A percentile compares a stretch with the other conserved stretches of the same genome.
Conservation (phyloP, 2,888 invertebrate genomes). For the Nezara viridula region DNA sequence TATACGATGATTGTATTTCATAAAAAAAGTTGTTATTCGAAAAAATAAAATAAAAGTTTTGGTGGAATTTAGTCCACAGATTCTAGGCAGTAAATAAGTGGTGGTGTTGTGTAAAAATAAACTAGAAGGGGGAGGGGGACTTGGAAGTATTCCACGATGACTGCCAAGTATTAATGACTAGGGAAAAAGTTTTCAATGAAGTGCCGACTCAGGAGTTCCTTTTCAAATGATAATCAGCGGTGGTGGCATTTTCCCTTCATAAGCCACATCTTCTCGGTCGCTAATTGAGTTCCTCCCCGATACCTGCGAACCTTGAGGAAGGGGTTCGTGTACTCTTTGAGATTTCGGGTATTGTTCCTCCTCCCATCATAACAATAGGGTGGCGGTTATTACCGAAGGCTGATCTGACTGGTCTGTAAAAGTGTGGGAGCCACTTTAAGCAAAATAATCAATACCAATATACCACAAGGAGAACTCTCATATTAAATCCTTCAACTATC, state of each 20-base stretch:
- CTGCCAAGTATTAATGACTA: slow-evolving; percentile 46
- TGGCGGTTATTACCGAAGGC: no score
- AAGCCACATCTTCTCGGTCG: slow-evolving; percentile 1
- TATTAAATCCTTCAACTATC: no score
- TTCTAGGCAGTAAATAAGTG: neutral
- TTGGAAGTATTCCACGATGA: slow-evolving; percentile 48
- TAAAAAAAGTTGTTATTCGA: neutral
- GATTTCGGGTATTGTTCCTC: neutral
- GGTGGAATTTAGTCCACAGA: neutral
- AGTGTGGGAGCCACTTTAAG: no score
- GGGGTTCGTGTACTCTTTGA: neutral
- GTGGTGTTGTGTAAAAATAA: slow-evolving; percentile 44
- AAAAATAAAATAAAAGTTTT: neutral
- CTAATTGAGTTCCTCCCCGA: slow-evolving; percentile 48
- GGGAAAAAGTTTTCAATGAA: slow-evolving; percentile 51
- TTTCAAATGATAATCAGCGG: slow-evolving; percentile 55
- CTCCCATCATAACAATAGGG: no score
- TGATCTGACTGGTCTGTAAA: no score
- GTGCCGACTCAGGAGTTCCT: slow-evolving; percentile 43
- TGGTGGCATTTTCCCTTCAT: slow-evolving; percentile 50
- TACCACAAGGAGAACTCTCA: no score
- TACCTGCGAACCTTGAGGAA: neutral
- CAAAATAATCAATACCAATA: no score
- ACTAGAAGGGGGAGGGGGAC: neutral
- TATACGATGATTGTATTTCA: no score